These are phyloP conservation scores for Pristionchus maxplancki DNA, from an alignment of 2,888 invertebrate genomes.

Conservation along the genomic window DNA sequence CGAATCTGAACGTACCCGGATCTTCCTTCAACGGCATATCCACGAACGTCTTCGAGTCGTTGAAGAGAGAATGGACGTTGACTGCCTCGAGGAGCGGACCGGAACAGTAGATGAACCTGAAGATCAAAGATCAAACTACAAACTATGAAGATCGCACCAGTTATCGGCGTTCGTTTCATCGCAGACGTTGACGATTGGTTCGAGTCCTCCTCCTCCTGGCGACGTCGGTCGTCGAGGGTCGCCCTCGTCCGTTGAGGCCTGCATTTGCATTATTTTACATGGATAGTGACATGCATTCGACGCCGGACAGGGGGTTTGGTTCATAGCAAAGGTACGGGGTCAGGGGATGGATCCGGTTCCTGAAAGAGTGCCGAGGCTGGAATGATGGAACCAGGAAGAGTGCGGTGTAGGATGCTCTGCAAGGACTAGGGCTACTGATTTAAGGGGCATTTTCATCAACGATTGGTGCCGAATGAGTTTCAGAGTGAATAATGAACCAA, in stretches of 20 bases:
- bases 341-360: background rate
- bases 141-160: background rate
- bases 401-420: background rate
- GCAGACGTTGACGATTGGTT: constrained; percentile 57
- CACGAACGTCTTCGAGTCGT: constrained; percentile 76
- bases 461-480: too few relatives aligned
- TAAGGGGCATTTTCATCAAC: too few relatives aligned
- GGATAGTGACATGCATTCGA: background rate
- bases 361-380: background rate
- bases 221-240: constrained; percentile 21
- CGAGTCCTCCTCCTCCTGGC: background rate
- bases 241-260: background rate
- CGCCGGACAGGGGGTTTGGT: too few relatives aligned
- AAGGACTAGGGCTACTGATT: background rate
- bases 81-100: constrained; percentile 72
- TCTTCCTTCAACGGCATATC: constrained; percentile 72
- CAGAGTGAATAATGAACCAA: background rate
- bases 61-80: constrained; percentile 67
- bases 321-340: background rate
- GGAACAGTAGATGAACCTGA: constrained; percentile 70
- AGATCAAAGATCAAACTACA: background rate
- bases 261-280: background rate
- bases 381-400: background rate
- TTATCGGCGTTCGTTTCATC: constrained; percentile 60
- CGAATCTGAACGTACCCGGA: constrained; percentile 60